These are phyloP conservation scores for Callosobruchus maculatus DNA, from an alignment of 2,888 invertebrate genomes.

Conservation along the genomic window DNA sequence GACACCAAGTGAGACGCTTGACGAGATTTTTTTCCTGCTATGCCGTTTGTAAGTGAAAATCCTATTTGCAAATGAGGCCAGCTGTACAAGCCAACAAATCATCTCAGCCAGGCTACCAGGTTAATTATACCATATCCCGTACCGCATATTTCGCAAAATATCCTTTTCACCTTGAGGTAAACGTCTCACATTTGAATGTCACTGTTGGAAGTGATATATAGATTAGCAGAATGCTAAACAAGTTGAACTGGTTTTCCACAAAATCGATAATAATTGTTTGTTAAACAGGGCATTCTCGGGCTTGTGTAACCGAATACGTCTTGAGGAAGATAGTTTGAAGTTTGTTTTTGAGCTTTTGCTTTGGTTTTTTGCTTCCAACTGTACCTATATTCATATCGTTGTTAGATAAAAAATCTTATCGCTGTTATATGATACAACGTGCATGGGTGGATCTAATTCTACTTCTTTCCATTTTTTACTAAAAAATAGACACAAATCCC, in stretches of 20 bases:
- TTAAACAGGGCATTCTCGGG: background rate
- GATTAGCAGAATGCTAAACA: background rate
- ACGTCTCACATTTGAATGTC: background rate
- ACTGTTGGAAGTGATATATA: background rate
- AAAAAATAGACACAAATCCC: too few species aligned
- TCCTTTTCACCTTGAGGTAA: background rate
- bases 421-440: too few species aligned
- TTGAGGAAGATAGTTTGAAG: too few species aligned
- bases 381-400: too few species aligned
- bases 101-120: background rate
- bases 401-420: too few species aligned
- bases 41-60: background rate
- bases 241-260: background rate
- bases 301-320: too few species aligned
- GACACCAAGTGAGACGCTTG: too few species aligned
- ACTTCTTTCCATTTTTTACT: too few species aligned
- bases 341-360: too few species aligned
- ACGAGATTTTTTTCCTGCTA: too few species aligned
- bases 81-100: background rate
- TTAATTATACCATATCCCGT: background rate
- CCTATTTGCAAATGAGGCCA: background rate
- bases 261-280: background rate
- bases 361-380: too few species aligned
- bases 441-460: too few species aligned
- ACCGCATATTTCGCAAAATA: background rate